Evolutionary conservation across 2,797 vertebrate genomes (phyloP), one percentile per base, ranked within the genome.

Genomic region (Gorsachius magnificus): DNA sequence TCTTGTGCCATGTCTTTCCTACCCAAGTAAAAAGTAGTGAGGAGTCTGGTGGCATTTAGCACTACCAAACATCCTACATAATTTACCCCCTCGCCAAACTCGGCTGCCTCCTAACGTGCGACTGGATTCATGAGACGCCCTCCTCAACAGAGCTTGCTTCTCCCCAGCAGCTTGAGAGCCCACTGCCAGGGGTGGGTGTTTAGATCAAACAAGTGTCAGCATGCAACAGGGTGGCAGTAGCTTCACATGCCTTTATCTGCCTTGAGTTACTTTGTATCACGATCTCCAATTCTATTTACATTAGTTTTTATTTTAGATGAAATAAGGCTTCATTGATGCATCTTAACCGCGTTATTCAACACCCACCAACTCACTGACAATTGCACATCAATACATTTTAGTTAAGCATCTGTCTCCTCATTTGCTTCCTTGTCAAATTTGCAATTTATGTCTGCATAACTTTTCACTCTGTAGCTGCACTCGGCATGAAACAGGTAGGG

Each of bases 401-500:
- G 87, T 95, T 95, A 93, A 96, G 93, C 93, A 97, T 97, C 97
- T 98, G 96, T 94, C 95, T 98, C 89, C 83, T 97, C 95, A 84
- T 97, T 97, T 97, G 90, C 94, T 97, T 98, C 89, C 94, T 95
- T 97, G 96, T 98, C 97, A 98, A 96, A 97, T 98, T 97, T 98
- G 96, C 96, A 97, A 96, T 97, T 97, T 98, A 97, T 98, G 96
- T 96, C 97, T 97, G 97, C 97, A 98, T 98, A 98, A 98, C 96
- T 98, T 98, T 98, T 98, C 98, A 97, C 98, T 97, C 96, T 90
- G 79, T 96, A 92, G 95, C 97, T 97, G 93, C 83, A 95, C 90
- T 95, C 92, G 94, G 86, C 87, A 94, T 72, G 92, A 97, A 94
- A 97, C 93, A 98, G 97, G 97, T 98, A 98, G 96, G 93, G 96